A percentile compares a stretch with the other conserved stretches of the same genome.
phyloP scores from a whole-genome alignment of 2,888 invertebrate species.

The Acanthococcus lagerstroemiae region DNA sequence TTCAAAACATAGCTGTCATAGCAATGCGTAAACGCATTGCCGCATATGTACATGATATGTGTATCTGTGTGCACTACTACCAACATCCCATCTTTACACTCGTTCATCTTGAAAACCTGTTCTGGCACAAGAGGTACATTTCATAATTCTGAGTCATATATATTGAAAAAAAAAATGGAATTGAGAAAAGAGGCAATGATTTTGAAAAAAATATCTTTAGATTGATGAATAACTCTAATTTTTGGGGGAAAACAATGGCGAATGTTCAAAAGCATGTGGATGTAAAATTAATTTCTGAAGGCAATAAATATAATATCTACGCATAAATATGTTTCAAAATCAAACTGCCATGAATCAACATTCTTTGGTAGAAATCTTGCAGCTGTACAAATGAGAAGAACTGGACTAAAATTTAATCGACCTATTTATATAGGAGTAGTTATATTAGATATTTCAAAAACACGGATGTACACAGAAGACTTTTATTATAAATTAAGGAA shows the following conservation, averaged over 20 bases:
- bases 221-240: neutral
- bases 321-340: neutral
- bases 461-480: neutral
- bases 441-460: neutral
- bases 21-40: no score
- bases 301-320: neutral
- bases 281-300: conserved; percentile 6
- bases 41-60: no score
- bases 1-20: no score
- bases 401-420: neutral
- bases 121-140: neutral
- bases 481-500: conserved; percentile 1
- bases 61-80: no score
- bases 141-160: neutral
- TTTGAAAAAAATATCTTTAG: neutral
- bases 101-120: neutral
- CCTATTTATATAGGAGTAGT: conserved; percentile 2
- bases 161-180: neutral
- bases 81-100: no score
- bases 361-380: conserved; percentile 8
- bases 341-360: neutral
- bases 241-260: neutral
- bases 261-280: conserved; percentile 1
- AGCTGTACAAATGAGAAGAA: conserved; percentile 9
- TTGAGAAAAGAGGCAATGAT: neutral